phyloP scores from a whole-genome alignment of 2,113 vertebrate species.

The Tenrec ecaudatus region DNA sequence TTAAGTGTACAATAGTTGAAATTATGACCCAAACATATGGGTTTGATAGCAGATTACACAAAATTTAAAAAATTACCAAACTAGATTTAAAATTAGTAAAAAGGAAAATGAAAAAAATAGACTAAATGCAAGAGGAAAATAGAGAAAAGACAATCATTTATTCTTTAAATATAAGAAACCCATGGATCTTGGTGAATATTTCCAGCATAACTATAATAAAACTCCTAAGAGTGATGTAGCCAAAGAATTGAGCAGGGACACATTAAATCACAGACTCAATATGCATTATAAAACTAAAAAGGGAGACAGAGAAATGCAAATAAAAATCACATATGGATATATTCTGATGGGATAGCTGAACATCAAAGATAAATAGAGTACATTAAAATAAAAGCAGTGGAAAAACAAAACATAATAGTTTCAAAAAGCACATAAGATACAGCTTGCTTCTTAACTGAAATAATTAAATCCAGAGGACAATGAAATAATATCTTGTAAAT shows the following conservation, averaged over 20 bases:
- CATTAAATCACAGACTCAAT: not conserved
- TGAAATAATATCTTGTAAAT: not conserved
- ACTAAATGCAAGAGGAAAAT: not conserved
- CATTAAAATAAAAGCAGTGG: not conserved
- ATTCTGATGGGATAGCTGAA: not conserved
- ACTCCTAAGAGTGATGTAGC: not conserved
- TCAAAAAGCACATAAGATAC: not conserved
- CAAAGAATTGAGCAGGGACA: not conserved
- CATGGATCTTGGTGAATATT: not conserved
- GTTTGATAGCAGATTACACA: not conserved
- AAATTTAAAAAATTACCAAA: not conserved
- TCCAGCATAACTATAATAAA: not conserved
- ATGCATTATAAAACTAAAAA: too few relatives aligned
- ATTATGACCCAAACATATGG: not conserved
- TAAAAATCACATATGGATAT: not conserved
- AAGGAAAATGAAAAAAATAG: too few relatives aligned
- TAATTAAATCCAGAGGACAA: not conserved
- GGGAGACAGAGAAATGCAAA: not conserved
- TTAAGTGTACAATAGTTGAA: not conserved
- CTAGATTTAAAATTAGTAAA: not conserved
- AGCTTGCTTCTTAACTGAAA: not conserved
- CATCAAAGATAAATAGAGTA: not conserved
- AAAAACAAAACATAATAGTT: not conserved
- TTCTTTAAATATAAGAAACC: not conserved
- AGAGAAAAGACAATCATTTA: not conserved